Evolutionary conservation across 1,140 invertebrate genomes (phyloP), one percentile per base, ranked within the genome.

Genomic region (Drosophila neocordata): DNA sequence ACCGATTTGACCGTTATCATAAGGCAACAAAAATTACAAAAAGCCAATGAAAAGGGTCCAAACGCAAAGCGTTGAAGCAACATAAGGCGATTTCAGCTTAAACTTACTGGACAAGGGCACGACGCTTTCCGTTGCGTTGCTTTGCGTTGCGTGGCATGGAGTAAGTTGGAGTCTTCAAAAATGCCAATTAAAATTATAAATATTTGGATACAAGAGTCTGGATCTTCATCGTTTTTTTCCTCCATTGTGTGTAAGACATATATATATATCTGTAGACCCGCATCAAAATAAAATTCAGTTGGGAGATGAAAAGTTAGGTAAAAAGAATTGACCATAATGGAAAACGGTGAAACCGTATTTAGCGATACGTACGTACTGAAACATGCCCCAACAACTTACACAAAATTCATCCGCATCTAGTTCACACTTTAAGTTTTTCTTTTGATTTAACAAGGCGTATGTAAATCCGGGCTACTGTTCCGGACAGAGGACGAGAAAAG

Each of bases 151-250:
- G 9, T 34, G n/a, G 27, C 22, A n/a, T 15, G 20, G 53, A 1
- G 11, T 27, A 24, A 27, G 53, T 11, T 8, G 11, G n/a, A 11
- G 8, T 56, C 13, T 56, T 34, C 8, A 34, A 18, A 56, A 56
- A 56, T 56, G 53, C 53, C 53, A 56, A 56, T 56, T 34, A 56
- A 34, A 56, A 56, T 34, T 35, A 56, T 56, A 56, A 56, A 56
- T 56, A 56, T 56, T 48, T 20, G 41, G 41, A 20, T 48, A 55
- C 31, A 15, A n/a, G 52, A 34, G 52, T 13, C 15, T 24, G n/a
- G n/a, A n/a, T n/a, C n/a, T n/a, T n/a, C n/a, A n/a, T n/a, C n/a
- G n/a, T n/a, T n/a, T n/a, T n/a, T n/a, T n/a, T n/a, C n/a, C n/a
- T n/a, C n/a, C n/a, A n/a, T n/a, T n/a, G n/a, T n/a, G n/a, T n/a